phyloP scores from a whole-genome alignment of 2,888 invertebrate genomes.

The Smittia sp. region DNA sequence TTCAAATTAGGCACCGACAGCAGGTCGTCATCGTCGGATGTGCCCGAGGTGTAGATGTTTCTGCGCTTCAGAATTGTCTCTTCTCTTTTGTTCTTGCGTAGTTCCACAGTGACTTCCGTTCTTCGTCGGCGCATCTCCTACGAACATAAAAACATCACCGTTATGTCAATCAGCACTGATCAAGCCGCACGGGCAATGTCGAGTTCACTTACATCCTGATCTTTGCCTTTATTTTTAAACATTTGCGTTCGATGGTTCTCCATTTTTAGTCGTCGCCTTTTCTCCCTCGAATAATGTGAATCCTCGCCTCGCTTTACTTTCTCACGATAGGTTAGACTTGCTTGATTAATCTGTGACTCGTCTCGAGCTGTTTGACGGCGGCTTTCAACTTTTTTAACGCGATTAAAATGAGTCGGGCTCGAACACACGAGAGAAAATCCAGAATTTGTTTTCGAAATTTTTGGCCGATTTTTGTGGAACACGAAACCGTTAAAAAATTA shows the following conservation, averaged over 20 bases:
- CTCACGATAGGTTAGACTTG: neutral
- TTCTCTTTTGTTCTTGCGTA: slow-evolving; percentile 97
- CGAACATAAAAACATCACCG: slow-evolving; percentile 14
- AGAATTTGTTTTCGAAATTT: neutral
- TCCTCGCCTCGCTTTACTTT: neutral
- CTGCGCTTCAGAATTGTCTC: slow-evolving; percentile 93
- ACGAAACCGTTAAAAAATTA: neutral
- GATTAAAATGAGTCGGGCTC: neutral
- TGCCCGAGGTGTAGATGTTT: slow-evolving; percentile 73
- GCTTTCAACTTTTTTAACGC: neutral
- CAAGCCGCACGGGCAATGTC: neutral
- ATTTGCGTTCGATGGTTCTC: slow-evolving; percentile 19
- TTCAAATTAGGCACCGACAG: slow-evolving; percentile 72
- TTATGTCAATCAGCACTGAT: slow-evolving; percentile 13
- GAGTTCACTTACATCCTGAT: slow-evolving; percentile 86
- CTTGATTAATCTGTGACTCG: neutral
- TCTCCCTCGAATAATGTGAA: neutral
- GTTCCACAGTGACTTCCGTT: slow-evolving; percentile 94
- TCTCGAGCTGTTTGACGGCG: neutral
- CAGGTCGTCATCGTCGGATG: slow-evolving; percentile 76
- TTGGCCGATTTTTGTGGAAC: neutral
- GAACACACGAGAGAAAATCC: neutral
- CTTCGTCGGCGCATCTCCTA: slow-evolving; percentile 95
- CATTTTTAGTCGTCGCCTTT: neutral
- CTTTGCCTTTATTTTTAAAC: slow-evolving; percentile 99